Evolutionary conservation across 2,888 invertebrate genomes (phyloP), one percentile per base, ranked within the genome.

Genomic region (Esperia sulphurella): DNA sequence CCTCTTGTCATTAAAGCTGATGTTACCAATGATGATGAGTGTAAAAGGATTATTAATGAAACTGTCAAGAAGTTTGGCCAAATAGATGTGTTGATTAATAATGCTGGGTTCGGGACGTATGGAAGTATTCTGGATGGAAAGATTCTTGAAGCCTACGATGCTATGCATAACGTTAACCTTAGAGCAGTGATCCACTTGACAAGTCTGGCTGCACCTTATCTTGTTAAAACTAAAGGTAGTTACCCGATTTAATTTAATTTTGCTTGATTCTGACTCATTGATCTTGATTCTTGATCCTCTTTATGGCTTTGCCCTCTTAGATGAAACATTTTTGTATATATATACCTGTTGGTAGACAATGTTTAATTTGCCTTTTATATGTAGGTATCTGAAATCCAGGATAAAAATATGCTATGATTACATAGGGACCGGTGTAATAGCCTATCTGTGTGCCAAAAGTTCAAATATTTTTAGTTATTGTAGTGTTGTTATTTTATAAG

Each of bases 71-170:
- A 55, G 29, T 75, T 59, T 42, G 65, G 65, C 0, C 67, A 67
- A 54, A 45, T 77, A 0, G 71, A 78, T 42, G 52, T 78, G 3
- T 55, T 75, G 7, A 55, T 77, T 0, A 77, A 76, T 48, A 75
- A 74, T 14, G 75, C 75, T 9, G 75, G 64, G 0, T 55, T 66
- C 0, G 13, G 50, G 0, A 50, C 43, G 7, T 21, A 8, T 0
- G 56, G 48, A 0, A 44, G 47, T 0, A 52, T 75, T 3, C 8
- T 55, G 3, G 54, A 59, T 21, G 55, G 59, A 1, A 54, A 63
- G 13, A 37, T 63, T 2, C 33, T 75, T 39, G 30, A 61, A 14
- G 43, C 48, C 0, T 77, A 59, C 35, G 75, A 77, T 41, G 50
- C 55, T 8, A 45, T 62, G 0, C 54, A 65, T 48, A 51, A 54